Conservation (phyloP, 2,888 invertebrate species). For the Coelopa pilipes region DNA sequence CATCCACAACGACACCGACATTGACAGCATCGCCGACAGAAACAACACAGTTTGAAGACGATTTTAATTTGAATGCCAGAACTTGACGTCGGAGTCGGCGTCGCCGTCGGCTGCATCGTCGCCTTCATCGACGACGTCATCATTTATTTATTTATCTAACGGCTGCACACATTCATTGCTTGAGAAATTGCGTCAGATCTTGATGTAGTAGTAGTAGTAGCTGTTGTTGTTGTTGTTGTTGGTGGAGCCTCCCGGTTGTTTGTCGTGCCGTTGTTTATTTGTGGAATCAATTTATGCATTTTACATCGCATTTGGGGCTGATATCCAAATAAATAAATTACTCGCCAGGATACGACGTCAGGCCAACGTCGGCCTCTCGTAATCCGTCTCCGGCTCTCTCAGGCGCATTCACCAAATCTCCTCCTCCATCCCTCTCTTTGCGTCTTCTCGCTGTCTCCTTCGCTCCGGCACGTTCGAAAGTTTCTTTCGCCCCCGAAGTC, state of each 20-base stretch:
- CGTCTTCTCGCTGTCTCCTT: not conserved
- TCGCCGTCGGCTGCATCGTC: not conserved
- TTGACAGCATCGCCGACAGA: not conserved
- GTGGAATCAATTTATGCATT: not conserved
- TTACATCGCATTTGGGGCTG: not conserved
- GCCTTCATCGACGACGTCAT: constrained; percentile 5
- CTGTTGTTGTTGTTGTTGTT: too few relatives aligned
- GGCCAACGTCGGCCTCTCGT: not conserved
- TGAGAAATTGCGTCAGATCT: too few relatives aligned
- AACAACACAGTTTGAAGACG: too few relatives aligned
- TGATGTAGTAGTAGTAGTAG: too few relatives aligned
- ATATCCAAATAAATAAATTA: constrained; percentile 17
- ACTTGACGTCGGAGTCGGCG: not conserved
- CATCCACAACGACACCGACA: not conserved
- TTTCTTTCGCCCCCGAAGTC: not conserved
- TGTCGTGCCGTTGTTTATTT: too few relatives aligned
- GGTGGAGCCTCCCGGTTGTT: too few relatives aligned
- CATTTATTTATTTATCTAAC: constrained; percentile 12
- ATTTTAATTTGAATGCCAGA: constrained; percentile 11
- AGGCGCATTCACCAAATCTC: too few relatives aligned
- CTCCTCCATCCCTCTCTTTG: too few relatives aligned
- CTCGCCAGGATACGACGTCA: not conserved
- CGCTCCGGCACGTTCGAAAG: not conserved
- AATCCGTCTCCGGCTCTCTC: not conserved
- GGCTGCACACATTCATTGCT: too few relatives aligned